Conservation (phyloP, 1,140 invertebrate genomes). For the Pachypeltis micranthus region DNA sequence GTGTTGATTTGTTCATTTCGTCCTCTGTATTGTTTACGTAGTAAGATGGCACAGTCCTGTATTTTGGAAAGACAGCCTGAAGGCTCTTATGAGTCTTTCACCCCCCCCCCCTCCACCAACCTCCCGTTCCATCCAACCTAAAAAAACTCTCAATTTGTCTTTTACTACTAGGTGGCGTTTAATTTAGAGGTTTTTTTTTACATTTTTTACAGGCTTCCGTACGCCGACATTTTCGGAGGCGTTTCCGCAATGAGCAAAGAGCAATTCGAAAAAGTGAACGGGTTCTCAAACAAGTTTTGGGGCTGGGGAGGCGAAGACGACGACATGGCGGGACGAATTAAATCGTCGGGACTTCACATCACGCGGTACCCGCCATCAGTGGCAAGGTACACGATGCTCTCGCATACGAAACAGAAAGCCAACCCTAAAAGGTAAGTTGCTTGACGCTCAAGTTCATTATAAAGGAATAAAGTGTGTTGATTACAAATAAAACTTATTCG, state of each 20-base stretch:
- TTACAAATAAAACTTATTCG: too few species aligned
- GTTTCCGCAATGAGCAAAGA: conserved; percentile 71
- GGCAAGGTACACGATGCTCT: conserved; percentile 81
- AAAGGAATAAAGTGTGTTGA: too few species aligned
- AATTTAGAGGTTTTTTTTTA: too few species aligned
- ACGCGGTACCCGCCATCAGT: conserved; percentile 74
- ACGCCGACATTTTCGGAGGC: conserved; percentile 76
- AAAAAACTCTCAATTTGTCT: too few species aligned
- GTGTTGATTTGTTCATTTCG: too few species aligned
- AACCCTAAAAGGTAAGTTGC: conserved; percentile 67
- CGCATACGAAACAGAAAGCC: conserved; percentile 74
- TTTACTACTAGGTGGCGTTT: too few species aligned
- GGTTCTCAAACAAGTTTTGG: conserved; percentile 86
- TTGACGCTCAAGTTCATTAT: conserved; percentile 14
- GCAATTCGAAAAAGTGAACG: conserved; percentile 73
- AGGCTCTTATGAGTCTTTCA: too few species aligned
- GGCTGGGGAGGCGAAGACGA: conserved; percentile 90
- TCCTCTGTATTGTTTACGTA: too few species aligned
- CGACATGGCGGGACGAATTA: conserved; percentile 77
- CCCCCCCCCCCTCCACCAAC: too few species aligned
- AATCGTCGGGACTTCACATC: conserved; percentile 64
- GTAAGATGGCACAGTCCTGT: too few species aligned
- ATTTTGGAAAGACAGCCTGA: too few species aligned
- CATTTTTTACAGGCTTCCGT: conserved; percentile 83
- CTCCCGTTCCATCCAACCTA: too few species aligned